Percentiles rank a stretch among this genome's conserved stretches.
Conservation (phyloP, 2,797 vertebrate genomes). For the Anabacerthia variegaticeps region DNA sequence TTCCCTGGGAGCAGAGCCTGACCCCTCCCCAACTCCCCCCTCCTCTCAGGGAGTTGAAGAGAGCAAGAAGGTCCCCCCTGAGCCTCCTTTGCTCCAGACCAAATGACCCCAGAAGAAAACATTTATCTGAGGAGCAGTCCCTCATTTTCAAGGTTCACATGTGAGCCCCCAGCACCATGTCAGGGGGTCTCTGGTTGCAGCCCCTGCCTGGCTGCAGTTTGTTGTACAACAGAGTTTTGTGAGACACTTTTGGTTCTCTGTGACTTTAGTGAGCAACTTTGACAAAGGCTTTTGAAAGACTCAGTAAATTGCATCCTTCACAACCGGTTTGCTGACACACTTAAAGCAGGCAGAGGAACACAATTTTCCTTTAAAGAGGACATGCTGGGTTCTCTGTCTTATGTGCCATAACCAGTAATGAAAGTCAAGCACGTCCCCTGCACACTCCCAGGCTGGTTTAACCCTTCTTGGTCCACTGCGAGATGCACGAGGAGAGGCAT, state of each 20-base stretch:
- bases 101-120: not conserved
- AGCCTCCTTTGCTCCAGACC: not conserved
- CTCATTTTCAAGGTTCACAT: not conserved
- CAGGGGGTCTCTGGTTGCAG: not conserved
- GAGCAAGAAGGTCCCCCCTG: not conserved
- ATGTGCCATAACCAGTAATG: not conserved
- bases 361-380: conserved; percentile 15
- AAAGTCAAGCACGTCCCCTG: not conserved
- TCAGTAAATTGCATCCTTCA: conserved; percentile 9
- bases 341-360: not conserved
- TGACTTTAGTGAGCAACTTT: not conserved
- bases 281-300: conserved; percentile 44
- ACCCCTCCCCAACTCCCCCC: accelerated
- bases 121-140: not conserved
- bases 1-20: not conserved
- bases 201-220: not conserved
- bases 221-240: accelerated
- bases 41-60: not conserved
- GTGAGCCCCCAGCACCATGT: not conserved
- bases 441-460: not conserved
- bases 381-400: conserved; percentile 8
- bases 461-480: not conserved
- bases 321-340: not conserved
- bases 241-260: not conserved
- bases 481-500: not conserved